phyloP scores from a whole-genome alignment of 2,888 invertebrate genomes.

The Tribolium freemani region DNA sequence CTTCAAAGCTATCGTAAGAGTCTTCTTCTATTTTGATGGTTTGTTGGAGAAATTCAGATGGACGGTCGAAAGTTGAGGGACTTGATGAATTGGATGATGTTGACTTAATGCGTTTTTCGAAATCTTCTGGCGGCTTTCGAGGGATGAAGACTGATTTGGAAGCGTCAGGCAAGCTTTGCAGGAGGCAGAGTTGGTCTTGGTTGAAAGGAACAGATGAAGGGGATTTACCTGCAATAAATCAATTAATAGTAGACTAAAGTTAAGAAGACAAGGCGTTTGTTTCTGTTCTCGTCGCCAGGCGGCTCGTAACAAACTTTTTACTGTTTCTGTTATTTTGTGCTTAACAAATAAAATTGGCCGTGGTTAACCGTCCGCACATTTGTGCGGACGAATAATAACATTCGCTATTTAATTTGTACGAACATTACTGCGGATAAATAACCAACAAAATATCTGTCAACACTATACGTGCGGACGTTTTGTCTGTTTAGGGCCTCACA shows the following conservation, averaged over 20 bases:
- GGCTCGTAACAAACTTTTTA: too few species aligned
- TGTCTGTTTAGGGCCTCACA: too few species aligned
- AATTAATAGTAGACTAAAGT: neutral
- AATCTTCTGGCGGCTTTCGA: constrained; percentile 57
- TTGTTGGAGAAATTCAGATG: constrained; percentile 58
- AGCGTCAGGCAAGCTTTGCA: constrained; percentile 51
- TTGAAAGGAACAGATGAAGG: constrained; percentile 52
- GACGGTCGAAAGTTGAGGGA: constrained; percentile 57
- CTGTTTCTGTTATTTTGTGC: too few species aligned
- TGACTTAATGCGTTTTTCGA: constrained; percentile 27
- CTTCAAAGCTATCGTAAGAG: constrained; percentile 48
- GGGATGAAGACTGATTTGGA: constrained; percentile 59
- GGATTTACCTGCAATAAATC: constrained; percentile 52
- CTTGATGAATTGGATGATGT: constrained; percentile 55
- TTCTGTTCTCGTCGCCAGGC: neutral
- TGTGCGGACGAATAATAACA: too few species aligned
- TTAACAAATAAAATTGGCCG: too few species aligned
- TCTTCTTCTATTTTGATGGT: constrained; percentile 59
- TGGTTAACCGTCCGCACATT: too few species aligned
- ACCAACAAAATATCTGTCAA: too few species aligned
- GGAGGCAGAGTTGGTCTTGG: constrained; percentile 48
- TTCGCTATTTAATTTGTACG: too few species aligned
- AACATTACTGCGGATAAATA: too few species aligned
- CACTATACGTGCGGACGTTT: too few species aligned
- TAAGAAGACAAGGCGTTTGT: neutral